Evolutionary conservation across 2,113 vertebrate genomes (phyloP).

Genomic region (Siphamia tubifer): DNA sequence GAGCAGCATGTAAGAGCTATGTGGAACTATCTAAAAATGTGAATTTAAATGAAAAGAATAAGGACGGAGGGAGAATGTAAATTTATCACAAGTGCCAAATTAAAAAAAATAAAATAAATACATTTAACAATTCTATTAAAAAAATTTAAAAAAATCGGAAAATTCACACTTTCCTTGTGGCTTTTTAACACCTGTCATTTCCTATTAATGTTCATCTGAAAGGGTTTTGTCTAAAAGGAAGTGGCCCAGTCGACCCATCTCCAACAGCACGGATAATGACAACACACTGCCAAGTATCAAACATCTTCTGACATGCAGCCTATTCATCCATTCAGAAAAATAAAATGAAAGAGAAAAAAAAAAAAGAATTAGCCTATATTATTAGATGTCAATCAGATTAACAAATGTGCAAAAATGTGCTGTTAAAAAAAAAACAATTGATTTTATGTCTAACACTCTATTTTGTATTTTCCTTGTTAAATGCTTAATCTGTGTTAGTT

Average conservation of each 20-base stretch:
- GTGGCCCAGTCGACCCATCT: constrained; percentile 46
- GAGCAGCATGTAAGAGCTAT: constrained; percentile 21
- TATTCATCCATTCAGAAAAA: constrained; percentile 9
- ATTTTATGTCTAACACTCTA: background rate
- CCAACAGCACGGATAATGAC: constrained; percentile 63
- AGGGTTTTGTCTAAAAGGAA: constrained; percentile 65
- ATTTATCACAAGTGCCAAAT: background rate
- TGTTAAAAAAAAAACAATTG: too few relatives aligned
- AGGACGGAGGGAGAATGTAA: constrained; percentile 50
- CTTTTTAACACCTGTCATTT: constrained; percentile 75
- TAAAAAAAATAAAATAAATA: too few relatives aligned
- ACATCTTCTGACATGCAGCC: constrained; percentile 55
- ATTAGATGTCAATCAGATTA: background rate
- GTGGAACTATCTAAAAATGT: constrained; percentile 76
- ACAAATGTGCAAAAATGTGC: too few relatives aligned
- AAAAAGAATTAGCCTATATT: too few relatives aligned
- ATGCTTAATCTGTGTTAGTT: background rate
- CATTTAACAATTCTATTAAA: background rate
- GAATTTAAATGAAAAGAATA: constrained; percentile 65
- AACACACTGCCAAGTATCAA: constrained; percentile 58
- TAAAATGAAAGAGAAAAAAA: background rate
- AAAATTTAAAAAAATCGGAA: too few relatives aligned
- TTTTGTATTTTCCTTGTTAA: background rate
- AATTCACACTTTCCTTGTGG: constrained; percentile 39
- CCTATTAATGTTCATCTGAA: constrained; percentile 72